Base-by-base conservation (phyloP, 1,140 invertebrate genomes). In the Portunus trituberculatus region DNA sequence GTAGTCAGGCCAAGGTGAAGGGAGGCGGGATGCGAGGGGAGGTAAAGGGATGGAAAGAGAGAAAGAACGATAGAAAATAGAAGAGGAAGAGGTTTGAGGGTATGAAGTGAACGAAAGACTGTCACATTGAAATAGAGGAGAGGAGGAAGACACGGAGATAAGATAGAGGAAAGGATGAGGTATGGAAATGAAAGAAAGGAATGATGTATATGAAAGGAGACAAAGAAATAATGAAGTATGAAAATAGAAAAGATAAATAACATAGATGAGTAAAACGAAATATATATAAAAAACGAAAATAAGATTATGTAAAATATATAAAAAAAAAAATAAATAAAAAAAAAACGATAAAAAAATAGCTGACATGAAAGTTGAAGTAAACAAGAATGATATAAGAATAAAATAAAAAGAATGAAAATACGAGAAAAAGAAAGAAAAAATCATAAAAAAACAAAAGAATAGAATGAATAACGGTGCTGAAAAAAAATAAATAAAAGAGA, bases 61-160 rank as follows among this genome's bases (percentile, higher is more conserved):
- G 31, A 87, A 28, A 87, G 84, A 87, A 28, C 8, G 84, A 87
- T n/a, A 87, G 84, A 87, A n/a, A 87, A 76, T 7, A 76, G 67
- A 76, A 76, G 67, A 76, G 67, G 25, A n/a, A n/a, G 67, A 76
- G 67, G 20, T 39, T 39, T 39, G n/a, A 76, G n/a, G 20, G 20
- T 59, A 76, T 25, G 25, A n/a, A n/a, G 67, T 20, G 67, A n/a
- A n/a, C 1, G n/a, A 76, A n/a, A 76, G 59, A 76, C 1, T 20
- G 67, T 20, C 20, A n/a, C 6, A 76, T 12, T 7, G 67, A 76
- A 20, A n/a, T 12, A 76, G 67, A 76, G 67, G 67, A 16, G n/a
- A 8, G n/a, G n/a, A n/a, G 67, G 25, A n/a, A 76, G 67, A 76
- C 0, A 76, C 3, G n/a, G 20, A 76, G n/a, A n/a, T n/a, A 20